Evolutionary conservation across 2,113 vertebrate species (phyloP).

Genomic region (Tiliqua scincoides): DNA sequence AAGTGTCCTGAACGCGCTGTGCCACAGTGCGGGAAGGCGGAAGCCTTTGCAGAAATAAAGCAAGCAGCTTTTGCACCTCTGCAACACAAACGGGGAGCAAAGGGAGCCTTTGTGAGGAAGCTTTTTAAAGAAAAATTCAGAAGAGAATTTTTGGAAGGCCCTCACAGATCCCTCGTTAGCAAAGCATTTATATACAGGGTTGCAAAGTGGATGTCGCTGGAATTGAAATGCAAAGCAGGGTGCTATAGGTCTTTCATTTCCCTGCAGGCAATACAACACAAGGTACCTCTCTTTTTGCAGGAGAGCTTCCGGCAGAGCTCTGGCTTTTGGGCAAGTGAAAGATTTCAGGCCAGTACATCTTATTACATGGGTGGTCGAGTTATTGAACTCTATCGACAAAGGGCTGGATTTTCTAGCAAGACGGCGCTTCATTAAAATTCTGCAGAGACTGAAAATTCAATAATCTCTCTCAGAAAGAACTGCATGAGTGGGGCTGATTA

Average conservation of each 20-base stretch:
- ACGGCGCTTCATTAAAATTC: constrained; percentile 90
- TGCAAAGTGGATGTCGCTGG: not conserved
- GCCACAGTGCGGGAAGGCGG: not conserved
- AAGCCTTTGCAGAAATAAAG: not conserved
- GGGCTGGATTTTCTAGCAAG: constrained; percentile 80
- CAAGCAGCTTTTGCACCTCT: not conserved
- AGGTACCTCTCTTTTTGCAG: constrained; percentile 55
- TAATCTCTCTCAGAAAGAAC: constrained; percentile 85
- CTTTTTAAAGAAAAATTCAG: not conserved
- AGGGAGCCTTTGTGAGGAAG: not conserved
- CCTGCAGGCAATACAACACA: constrained; percentile 35
- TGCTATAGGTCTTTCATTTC: not conserved
- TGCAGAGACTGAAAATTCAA: constrained; percentile 88
- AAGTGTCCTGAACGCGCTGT: not conserved
- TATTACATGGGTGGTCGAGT: constrained; percentile 89
- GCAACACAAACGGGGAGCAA: not conserved
- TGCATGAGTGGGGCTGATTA: constrained; percentile 86
- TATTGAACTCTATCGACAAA: constrained; percentile 90
- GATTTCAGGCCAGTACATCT: constrained; percentile 83
- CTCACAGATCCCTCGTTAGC: not conserved
- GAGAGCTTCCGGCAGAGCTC: constrained; percentile 53
- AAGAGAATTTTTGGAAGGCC: not conserved
- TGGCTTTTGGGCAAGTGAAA: constrained; percentile 73
- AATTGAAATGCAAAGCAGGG: constrained; percentile 11
- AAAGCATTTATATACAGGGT: constrained; percentile 1